A percentile compares a stretch with the other conserved stretches of the same genome.
Conservation (phyloP, 1,140 invertebrate species). For the Heliothis subflexa region DNA sequence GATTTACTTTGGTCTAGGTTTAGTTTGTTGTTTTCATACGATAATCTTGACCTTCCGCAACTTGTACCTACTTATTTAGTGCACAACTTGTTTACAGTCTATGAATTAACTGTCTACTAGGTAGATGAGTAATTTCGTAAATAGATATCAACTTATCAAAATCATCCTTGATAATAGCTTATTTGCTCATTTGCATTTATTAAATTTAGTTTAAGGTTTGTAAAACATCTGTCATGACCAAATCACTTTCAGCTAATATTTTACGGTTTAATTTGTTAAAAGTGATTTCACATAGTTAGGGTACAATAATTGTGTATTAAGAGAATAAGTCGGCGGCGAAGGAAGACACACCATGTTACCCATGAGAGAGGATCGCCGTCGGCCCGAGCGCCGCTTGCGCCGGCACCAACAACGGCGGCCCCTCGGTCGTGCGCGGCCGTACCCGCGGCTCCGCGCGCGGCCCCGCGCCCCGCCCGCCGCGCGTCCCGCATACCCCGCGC, state of each 20-base stretch:
- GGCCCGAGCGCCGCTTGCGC: constrained; percentile 77
- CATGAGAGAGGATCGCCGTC: constrained; percentile 78
- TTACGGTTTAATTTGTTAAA: background rate
- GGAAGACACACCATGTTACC: constrained; percentile 84
- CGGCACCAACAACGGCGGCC: constrained; percentile 78
- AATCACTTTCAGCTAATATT: background rate
- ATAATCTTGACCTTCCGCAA: too few species aligned
- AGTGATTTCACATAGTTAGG: background rate
- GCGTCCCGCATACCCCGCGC: constrained; percentile 48
- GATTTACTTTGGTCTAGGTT: background rate
- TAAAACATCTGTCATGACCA: too few species aligned
- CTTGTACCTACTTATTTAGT: too few species aligned
- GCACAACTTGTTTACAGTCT: too few species aligned
- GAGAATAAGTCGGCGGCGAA: constrained; percentile 72
- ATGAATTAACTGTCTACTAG: too few species aligned
- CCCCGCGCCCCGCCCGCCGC: constrained; percentile 51
- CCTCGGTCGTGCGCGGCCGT: constrained; percentile 68
- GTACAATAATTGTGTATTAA: background rate
- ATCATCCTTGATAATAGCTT: too few species aligned
- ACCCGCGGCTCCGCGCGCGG: constrained; percentile 73
- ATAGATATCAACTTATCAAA: too few species aligned
- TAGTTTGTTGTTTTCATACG: too few species aligned
- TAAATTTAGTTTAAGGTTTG: too few species aligned
- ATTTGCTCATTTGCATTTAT: too few species aligned
- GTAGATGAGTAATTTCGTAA: too few species aligned